phyloP scores from a whole-genome alignment of 2,888 invertebrate species.

The Esperia sulphurella region DNA sequence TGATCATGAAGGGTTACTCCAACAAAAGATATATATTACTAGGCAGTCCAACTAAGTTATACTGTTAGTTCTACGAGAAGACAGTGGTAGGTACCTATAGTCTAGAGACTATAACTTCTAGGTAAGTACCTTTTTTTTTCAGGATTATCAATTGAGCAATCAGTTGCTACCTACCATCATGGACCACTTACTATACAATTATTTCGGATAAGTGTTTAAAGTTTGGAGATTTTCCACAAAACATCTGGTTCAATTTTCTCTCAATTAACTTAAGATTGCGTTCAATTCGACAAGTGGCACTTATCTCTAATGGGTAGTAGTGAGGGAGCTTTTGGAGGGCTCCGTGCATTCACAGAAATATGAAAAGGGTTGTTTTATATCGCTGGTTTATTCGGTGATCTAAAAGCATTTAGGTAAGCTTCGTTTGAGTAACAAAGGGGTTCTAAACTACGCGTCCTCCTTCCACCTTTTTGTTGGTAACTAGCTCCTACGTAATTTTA shows the following conservation, averaged over 20 bases:
- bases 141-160: no score
- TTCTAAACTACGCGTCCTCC: not conserved
- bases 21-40: no score
- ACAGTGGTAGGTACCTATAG: no score
- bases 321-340: constrained; percentile 23
- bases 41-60: no score
- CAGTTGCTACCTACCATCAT: no score
- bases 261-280: constrained; percentile 52
- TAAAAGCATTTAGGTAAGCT: not conserved
- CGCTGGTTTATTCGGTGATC: not conserved
- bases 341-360: constrained; percentile 32
- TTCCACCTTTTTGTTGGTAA: no score
- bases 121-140: no score
- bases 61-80: no score
- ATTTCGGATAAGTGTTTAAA: constrained; percentile 14
- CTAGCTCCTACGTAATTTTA: no score
- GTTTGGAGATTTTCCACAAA: constrained; percentile 33
- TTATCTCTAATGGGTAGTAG: constrained; percentile 54
- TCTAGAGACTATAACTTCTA: no score
- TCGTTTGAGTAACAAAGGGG: not conserved
- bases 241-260: constrained; percentile 60
- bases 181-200: no score
- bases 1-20: no score
- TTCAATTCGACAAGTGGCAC: constrained; percentile 59
- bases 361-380: constrained; percentile 19